Base-by-base conservation (phyloP, 23 tunicate genomes). In the Corella eumyota region DNA sequence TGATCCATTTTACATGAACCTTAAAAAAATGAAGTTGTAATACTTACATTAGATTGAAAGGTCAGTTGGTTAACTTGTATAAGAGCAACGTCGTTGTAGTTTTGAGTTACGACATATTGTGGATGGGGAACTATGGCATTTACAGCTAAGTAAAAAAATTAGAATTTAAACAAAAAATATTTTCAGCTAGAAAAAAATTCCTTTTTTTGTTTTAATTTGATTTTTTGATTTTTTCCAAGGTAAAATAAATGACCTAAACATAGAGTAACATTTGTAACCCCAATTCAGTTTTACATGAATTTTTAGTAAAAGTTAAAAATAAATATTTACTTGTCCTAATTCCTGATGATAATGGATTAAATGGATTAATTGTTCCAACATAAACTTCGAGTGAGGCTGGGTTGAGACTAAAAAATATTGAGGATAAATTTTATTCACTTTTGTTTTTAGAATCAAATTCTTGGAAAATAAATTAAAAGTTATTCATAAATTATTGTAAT, bases 51-150 rank as follows among this genome's bases (percentile, higher is more conserved):
- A 3, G 5, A 40, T 13, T 36, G 28, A 27, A 74, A 64, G 21
- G 53, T 64, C 13, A 64, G 30, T 1, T 17, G n/a, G 34, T 60
- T 45, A 6, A 66, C 72, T 66, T 52, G 60, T 5, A 86, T 25
- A 15, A 86, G 52, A 0, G 96, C 96, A 34, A 88, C 61, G 44
- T 88, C 74, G 72, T 79, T 58, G 34, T 58, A 29, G 32, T 37
- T 48, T 52, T 88, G 88, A 19, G 73, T 35, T 25, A 64, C 67
- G 7, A 21, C 29, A 65, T 78, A 88, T 25, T 48, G 44, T 23
- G 88, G 88, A 46, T 79, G 81, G n/a, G 71, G 63, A 17, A 88
- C 66, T 61, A 88, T 79, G 54, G 29, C 26, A 21, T 19, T 32
- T 15, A 79, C 73, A 54, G 4, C 96, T 88, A 64, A 24, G 30